Conservation (phyloP, 2,888 invertebrate genomes). For the Mantis religiosa region DNA sequence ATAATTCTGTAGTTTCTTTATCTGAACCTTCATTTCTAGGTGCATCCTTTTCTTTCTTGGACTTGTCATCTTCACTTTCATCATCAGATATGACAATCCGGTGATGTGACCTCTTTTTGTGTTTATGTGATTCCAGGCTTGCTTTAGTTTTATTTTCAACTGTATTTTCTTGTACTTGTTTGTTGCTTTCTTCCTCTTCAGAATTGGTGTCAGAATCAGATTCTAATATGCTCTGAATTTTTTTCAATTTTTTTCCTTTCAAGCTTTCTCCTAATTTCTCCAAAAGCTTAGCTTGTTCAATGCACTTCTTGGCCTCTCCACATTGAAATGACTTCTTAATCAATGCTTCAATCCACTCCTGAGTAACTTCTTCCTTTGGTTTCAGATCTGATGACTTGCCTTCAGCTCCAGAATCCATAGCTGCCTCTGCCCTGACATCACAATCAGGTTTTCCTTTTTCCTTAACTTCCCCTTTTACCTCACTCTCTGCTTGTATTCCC, state of each 20-base stretch:
- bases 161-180: neutral
- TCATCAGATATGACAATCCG: conserved; percentile 40
- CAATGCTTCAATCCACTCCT: conserved; percentile 39
- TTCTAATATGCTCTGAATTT: conserved; percentile 54
- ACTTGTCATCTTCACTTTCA: conserved; percentile 12
- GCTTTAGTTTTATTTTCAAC: neutral
- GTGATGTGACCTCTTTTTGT: neutral
- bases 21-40: conserved; percentile 24
- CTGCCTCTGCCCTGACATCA: neutral
- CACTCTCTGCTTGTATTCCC: neutral
- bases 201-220: conserved; percentile 47
- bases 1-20: conserved; percentile 28
- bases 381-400: neutral
- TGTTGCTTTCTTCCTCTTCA: neutral
- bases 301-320: conserved; percentile 39
- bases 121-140: neutral
- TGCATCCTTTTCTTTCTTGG: conserved; percentile 13
- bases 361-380: conserved; percentile 35
- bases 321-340: conserved; percentile 39
- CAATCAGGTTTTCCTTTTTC: neutral
- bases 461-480: neutral
- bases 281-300: conserved; percentile 49
- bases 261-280: conserved; percentile 44
- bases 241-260: conserved; percentile 54
- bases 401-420: neutral